Base-by-base conservation (phyloP, 2,888 invertebrate genomes). In the Drosophila eohydei region DNA sequence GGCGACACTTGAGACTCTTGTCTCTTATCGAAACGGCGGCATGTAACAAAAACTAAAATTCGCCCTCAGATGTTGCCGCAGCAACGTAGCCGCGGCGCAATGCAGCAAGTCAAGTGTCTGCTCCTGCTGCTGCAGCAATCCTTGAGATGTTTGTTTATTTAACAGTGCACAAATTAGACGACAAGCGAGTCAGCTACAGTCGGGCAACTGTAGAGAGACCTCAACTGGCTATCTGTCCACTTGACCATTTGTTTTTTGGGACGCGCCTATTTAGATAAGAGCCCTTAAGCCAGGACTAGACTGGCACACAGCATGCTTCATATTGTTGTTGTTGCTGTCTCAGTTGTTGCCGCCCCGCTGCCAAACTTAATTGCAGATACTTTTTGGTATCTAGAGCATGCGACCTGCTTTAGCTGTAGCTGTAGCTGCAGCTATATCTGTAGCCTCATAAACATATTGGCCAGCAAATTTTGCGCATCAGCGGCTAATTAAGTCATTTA, bases 141-240 rank as follows among this genome's bases (percentile, higher is more conserved):
- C 55, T 78, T 77, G 68, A 65, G 63, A 76, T 84, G 86, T 86
- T 86, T 86, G 86, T 86, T 86, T 86, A 89, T 89, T 86, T 89
- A 86, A 89, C 81, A 76, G 88, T 85, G 86, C 90, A 88, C 90
- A 88, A 86, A 86, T 86, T 86, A 86, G 86, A 86, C 78, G 79
- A 74, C 69, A 80, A 64, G 59, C 78, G 55, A 66, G 57, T 3
- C 52, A 38, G 36, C 52, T 52, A 41, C 43, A 40, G 46, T 43
- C 59, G 34, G 34, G 12, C 51, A 5, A 50, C 64, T 11, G 14
- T 5, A 38, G 11, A 32, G 36, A 26, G 36, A 16, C 43, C 12
- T 38, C 30, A 43, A 28, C 57, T 11, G 43, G 43, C 28, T 80
- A 81, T 88, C 89, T 88, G 71, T 70, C 81, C 89, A 88, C 89